These are phyloP conservation scores for Paramormyrops hopkinsi DNA, from an alignment of 2,797 vertebrate species.

Conservation along the genomic window DNA sequence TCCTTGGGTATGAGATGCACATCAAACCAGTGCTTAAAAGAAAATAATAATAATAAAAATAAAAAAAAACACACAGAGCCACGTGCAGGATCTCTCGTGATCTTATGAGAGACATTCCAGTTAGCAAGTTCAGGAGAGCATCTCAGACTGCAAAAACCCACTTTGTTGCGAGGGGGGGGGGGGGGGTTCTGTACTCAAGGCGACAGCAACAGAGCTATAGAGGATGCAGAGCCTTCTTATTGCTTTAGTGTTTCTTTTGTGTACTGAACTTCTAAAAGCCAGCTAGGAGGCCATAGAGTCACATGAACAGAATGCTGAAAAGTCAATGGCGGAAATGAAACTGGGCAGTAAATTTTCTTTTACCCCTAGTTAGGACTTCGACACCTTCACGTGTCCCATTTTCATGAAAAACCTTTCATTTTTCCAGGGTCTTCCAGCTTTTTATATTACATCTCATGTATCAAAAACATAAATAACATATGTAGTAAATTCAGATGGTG, in stretches of 20 bases:
- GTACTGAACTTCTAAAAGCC: neutral
- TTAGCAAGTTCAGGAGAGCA: neutral
- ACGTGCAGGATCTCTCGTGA: neutral
- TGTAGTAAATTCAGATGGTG: neutral
- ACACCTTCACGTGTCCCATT: neutral
- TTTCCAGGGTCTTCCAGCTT: neutral
- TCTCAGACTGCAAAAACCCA: neutral
- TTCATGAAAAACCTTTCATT: neutral
- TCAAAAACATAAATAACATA: neutral
- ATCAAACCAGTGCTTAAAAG: neutral
- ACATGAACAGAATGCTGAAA: constrained; percentile 41
- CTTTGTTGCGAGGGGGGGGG: neutral
- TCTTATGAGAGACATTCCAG: neutral
- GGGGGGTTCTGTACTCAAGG: neutral
- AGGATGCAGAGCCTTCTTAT: constrained; percentile 7
- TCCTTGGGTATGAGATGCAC: neutral
- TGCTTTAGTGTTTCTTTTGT: constrained; percentile 24
- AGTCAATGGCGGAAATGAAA: constrained; percentile 39
- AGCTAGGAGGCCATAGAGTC: neutral
- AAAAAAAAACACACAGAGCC: neutral
- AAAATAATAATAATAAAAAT: neutral
- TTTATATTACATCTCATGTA: neutral
- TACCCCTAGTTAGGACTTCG: neutral
- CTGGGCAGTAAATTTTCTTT: constrained; percentile 12
- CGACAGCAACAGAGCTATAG: constrained; percentile 15